Base-by-base conservation (phyloP, 2,113 vertebrate genomes). In the Pseudolaguvia tuberculata region DNA sequence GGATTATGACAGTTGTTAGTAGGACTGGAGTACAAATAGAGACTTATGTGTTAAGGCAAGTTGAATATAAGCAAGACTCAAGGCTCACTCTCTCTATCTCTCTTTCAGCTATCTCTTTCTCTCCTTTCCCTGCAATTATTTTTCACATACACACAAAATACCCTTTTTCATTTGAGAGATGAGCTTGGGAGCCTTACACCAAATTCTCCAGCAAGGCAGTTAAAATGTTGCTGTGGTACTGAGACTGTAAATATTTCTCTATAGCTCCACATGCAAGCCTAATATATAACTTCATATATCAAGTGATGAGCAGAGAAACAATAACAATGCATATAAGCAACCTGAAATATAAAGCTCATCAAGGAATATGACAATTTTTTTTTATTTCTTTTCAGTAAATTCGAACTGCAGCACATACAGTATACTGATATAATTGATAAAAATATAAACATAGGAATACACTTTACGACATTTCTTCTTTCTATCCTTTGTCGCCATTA, bases 401-500 rank as follows among this genome's bases (percentile, higher is more conserved):
- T 27, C 15, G 9, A 65, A 21, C 5, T 47, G 42, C 25, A 25
- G 39, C 9, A 13, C 25, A 51, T n/a, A 27, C 4, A 39, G 35
- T 21, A 12, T 21, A 42, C 9, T 11, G n/a, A 39, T 7, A 10
- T 62, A 3, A 45, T 51, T 20, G 1, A 29, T 29, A 12, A 3
- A 18, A 1, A 51, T 27, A 20, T 15, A 70, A 69, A 68, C 5
- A 51, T 29, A 31, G 2, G 12, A 66, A 66, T 12, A 53, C 17
- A 52, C 5, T 56, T 5, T n/a, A 1, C 9, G 7, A 7, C 39
- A 42, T 42, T 42, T 42, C 39, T 4, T 42, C 5, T 42, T 56
- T 29, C 48, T 50, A 62, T 70, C 15, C 74, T 88, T 89, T 88
- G 87, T 84, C 83, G 84, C 88, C 81, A 86, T 88, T 88, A 87